Conservation (phyloP, 92 coral and sea anemone species). For the Heliopora coerulea region DNA sequence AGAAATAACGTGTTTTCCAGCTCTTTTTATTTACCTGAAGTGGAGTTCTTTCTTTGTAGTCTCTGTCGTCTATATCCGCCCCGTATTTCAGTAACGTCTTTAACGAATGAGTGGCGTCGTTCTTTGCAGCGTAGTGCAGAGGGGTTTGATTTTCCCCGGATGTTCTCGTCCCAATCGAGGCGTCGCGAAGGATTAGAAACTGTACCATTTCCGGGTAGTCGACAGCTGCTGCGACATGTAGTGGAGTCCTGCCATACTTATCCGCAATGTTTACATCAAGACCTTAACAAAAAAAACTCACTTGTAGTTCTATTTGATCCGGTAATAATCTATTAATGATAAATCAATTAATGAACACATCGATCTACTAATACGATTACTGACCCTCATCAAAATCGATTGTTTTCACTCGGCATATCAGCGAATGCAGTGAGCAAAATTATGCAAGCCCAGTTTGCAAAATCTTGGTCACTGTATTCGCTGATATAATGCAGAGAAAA, state of each 20-base stretch:
- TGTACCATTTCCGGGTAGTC: constrained; percentile 97
- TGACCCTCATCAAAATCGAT: no score
- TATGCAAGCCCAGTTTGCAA: no score
- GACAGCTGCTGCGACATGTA: constrained; percentile 94
- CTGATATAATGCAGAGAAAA: no score
- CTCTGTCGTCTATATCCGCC: constrained; percentile 70
- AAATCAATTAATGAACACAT: no score
- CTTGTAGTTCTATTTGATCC: neutral
- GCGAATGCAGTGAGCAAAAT: no score
- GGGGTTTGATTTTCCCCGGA: constrained; percentile 80
- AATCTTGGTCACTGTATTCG: no score
- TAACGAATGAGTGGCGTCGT: constrained; percentile 80
- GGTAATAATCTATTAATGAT: no score
- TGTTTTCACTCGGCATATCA: no score
- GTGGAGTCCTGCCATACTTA: constrained; percentile 84
- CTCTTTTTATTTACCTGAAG: constrained; percentile 58
- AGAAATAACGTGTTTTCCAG: neutral
- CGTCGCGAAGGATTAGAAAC: constrained; percentile 77
- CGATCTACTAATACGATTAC: no score
- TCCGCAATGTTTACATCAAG: constrained; percentile 77
- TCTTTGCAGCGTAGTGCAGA: constrained; percentile 88
- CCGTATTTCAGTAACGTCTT: constrained; percentile 87
- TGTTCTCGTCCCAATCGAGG: constrained; percentile 76
- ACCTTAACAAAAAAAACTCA: constrained; percentile 47
- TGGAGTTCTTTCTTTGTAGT: constrained; percentile 83